Evolutionary conservation across 2,113 vertebrate species (phyloP).

Genomic region (Gambusia affinis): DNA sequence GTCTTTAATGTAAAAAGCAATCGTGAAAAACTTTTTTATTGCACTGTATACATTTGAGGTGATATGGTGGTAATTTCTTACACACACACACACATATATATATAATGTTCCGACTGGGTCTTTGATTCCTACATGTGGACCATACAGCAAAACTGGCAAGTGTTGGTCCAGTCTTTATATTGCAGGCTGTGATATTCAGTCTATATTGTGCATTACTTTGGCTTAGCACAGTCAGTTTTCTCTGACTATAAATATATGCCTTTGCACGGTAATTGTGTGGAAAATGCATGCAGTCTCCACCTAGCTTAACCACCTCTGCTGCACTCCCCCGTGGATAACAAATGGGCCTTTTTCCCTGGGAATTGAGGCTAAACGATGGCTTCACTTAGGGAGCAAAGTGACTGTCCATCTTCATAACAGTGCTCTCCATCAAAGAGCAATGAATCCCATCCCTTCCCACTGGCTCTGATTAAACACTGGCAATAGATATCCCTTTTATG

Average conservation of each 20-base stretch:
- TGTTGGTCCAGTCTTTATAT: background rate
- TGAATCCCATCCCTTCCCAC: constrained; percentile 90
- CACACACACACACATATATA: too few relatives aligned
- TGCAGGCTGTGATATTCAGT: constrained; percentile 40
- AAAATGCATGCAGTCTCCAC: constrained; percentile 80
- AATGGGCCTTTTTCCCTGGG: constrained; percentile 82
- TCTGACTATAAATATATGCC: constrained; percentile 65
- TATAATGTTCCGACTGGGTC: too few relatives aligned
- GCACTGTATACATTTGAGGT: too few relatives aligned
- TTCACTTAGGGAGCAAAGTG: constrained; percentile 86
- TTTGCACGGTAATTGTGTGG: constrained; percentile 77
- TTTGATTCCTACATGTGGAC: too few relatives aligned
- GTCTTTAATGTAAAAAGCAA: too few relatives aligned
- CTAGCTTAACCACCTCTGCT: constrained; percentile 71
- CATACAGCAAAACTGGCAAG: too few relatives aligned
- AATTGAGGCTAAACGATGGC: constrained; percentile 86
- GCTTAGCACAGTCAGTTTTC: constrained; percentile 54
- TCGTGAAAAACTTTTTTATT: too few relatives aligned
- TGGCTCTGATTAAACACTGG: constrained; percentile 92
- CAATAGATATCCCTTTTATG: constrained; percentile 79
- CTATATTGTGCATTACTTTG: constrained; percentile 48
- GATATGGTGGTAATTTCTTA: too few relatives aligned
- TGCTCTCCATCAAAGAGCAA: constrained; percentile 86
- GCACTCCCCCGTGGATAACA: constrained; percentile 80
- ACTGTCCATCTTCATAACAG: constrained; percentile 86